phyloP scores from a whole-genome alignment of 2,113 vertebrate species.

The Bubalus kerabau region DNA sequence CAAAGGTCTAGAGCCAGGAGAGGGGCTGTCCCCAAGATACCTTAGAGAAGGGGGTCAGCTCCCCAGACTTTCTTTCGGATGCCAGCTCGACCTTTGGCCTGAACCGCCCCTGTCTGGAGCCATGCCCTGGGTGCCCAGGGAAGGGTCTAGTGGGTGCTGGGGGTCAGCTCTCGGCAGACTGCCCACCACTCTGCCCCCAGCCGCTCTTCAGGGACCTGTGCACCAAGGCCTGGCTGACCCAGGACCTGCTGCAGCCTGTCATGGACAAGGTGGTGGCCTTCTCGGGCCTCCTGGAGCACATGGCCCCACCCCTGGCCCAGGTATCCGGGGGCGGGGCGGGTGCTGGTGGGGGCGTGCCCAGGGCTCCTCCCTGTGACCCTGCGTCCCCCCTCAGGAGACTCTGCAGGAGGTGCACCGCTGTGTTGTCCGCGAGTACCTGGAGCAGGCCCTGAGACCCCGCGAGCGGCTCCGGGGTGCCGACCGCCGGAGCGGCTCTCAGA shows the following conservation, averaged over 20 bases:
- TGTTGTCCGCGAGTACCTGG: slow-evolving; percentile 75
- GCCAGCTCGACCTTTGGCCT: not conserved
- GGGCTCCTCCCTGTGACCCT: accelerated
- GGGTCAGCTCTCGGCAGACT: not conserved
- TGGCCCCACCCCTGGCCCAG: slow-evolving; percentile 65
- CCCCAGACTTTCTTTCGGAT: not conserved
- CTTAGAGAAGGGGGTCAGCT: not conserved
- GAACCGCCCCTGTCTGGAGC: not conserved
- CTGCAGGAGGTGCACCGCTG: slow-evolving; percentile 73
- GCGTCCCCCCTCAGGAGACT: slow-evolving; percentile 62
- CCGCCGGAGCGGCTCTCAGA: slow-evolving; percentile 58
- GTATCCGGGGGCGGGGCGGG: slow-evolving; percentile 7
- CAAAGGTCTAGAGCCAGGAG: not conserved
- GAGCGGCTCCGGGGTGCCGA: slow-evolving; percentile 50
- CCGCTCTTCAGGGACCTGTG: slow-evolving; percentile 75
- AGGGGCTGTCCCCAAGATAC: not conserved
- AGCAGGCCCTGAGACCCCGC: slow-evolving; percentile 55
- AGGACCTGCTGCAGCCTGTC: slow-evolving; percentile 20
- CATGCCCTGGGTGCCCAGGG: not conserved
- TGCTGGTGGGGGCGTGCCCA: not conserved
- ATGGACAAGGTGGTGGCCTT: slow-evolving; percentile 38
- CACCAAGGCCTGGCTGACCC: slow-evolving; percentile 76
- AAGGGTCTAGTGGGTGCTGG: not conserved
- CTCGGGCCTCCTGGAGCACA: slow-evolving; percentile 55
- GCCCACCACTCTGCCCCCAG: slow-evolving; percentile 37